Conservation (phyloP, 2,797 vertebrate genomes). For the Acanthornis magna region DNA sequence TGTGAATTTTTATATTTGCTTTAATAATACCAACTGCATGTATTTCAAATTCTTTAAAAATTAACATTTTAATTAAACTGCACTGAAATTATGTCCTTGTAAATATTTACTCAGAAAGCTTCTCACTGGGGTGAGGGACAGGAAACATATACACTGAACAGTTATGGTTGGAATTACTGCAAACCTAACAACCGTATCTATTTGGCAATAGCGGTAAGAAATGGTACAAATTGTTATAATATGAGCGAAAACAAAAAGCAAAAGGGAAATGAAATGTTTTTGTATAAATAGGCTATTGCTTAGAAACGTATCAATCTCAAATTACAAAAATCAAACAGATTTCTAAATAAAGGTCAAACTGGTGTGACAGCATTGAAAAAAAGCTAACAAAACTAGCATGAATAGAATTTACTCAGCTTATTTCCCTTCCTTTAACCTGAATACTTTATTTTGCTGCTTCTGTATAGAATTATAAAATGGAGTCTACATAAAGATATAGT, state of each 20-base stretch:
- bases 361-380: not conserved
- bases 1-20: not conserved
- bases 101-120: constrained; percentile 41
- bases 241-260: not conserved
- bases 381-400: not conserved
- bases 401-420: not conserved
- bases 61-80: constrained; percentile 33
- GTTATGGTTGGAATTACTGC: not conserved
- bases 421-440: constrained; percentile 6
- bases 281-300: not conserved
- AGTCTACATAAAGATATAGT: not conserved
- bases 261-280: not conserved
- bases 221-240: not conserved
- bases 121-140: not conserved
- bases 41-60: constrained; percentile 14
- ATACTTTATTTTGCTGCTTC: not conserved
- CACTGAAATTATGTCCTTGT: not conserved
- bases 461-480: not conserved
- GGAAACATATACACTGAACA: not conserved
- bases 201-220: constrained; percentile 7
- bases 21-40: not conserved
- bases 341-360: constrained; percentile 19
- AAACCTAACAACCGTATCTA: not conserved
- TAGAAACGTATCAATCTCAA: not conserved
- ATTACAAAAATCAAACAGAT: not conserved